Evolutionary conservation across 2,113 vertebrate species (phyloP).

Genomic region (Toxotes jaculatrix): DNA sequence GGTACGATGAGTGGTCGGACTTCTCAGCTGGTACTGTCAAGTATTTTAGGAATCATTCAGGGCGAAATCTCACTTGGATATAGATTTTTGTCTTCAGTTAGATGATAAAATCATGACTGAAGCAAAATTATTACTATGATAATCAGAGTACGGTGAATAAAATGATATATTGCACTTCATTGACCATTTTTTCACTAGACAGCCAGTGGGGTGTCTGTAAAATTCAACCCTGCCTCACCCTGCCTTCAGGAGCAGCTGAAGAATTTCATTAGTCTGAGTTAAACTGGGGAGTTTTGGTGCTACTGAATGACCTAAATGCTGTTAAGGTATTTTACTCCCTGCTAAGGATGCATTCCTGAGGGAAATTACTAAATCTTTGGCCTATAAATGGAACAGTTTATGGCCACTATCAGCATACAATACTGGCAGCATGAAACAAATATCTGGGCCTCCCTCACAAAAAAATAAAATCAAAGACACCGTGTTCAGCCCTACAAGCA

Average conservation of each 20-base stretch:
- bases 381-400: background rate
- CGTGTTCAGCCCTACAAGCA: background rate
- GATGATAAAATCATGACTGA: background rate
- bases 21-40: background rate
- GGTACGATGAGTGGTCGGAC: background rate
- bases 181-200: background rate
- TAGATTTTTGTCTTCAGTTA: background rate
- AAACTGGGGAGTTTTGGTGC: background rate
- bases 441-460: background rate
- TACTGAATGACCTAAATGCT: background rate
- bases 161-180: background rate
- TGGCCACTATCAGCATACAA: background rate
- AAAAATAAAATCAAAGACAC: conserved; percentile 1
- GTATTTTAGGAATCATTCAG: background rate
- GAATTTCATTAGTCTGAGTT: conserved; percentile 30
- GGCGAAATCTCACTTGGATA: background rate
- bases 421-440: background rate
- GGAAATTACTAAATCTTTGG: conserved; percentile 7
- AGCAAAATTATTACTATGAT: background rate
- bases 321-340: conserved; percentile 1
- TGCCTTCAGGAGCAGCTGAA: conserved; percentile 3
- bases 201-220: background rate
- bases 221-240: background rate
- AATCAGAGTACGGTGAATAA: background rate
- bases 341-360: conserved; percentile 2